Base-by-base conservation (phyloP, 2,797 vertebrate genomes). In the Esox masquinongy region DNA sequence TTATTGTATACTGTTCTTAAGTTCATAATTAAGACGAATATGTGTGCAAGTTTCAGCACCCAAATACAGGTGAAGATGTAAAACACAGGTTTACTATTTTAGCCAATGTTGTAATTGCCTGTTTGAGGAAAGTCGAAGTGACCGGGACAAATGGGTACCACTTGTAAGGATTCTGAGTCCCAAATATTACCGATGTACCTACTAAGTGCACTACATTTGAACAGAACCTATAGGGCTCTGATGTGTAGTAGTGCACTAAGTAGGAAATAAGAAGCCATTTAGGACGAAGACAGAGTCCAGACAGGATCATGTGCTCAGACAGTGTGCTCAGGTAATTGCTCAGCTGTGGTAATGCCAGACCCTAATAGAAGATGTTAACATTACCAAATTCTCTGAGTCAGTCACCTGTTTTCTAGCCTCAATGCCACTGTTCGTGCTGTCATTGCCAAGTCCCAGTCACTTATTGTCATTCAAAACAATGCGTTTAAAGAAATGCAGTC, bases 21-120 rank as follows among this genome's bases (percentile, higher is more conserved):
- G 43, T 8, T 12, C 3, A 61, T 24, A 24, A 26, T 22, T 47
- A 12, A 24, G 56, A 24, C 11, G 12, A 61, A 26, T 56, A n/a
- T 61, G 56, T 61, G 56, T 24, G 11, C 11, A 61, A 24, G 11
- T 61, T 61, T 61, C 22, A 22, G 8, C 2, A 56, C 19, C 19
- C 56, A 61, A 14, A 59, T 59, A 24, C 56, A 59, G n/a, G 56
- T 24, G 24, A 22, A 61, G 22, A 53, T 59, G 56, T 24, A 8
- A 59, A 24, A 4, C 9, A 53, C 19, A 59, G 8, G 1, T 3
- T 61, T 61, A 24, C 56, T 61, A 26, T 24, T 61, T 61, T 24
- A 61, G 56, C 56, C 56, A 61, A 24, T 61, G 56, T 22, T 61
- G 56, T 61, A 61, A 61, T 61, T 61, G 56, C 56, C 56, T 22